Base-by-base conservation (phyloP, 1,140 invertebrate genomes). In the Papilio helenus region DNA sequence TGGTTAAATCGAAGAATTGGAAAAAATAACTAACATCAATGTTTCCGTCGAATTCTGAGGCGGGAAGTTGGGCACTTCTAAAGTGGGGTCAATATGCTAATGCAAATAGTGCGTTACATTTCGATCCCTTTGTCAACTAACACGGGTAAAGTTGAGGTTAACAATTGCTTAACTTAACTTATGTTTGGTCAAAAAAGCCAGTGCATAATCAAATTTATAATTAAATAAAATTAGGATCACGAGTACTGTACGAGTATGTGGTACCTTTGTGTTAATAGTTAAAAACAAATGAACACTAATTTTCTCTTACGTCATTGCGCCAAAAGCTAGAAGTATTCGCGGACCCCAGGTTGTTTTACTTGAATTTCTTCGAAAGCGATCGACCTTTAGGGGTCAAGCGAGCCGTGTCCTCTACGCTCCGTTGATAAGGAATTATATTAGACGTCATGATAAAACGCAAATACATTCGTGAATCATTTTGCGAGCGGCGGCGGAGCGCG, bases 381-480 rank as follows among this genome's bases (percentile, higher is more conserved):
- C 26, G 61, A 68, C 61, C 61, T 68, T 68, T 68, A 68, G 14
- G 23, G 61, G 61, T 68, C 61, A 68, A 29, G 12, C 61, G 61
- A 68, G 61, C 61, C 61, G 61, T 68, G 61, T 68, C 61, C 26
- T 68, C 23, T 29, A 68, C 61, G 61, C 23, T 29, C 61, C 61
- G 61, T 3, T 68, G 26, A 68, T 68, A 68, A 29, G 23, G 26
- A 68, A 68, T 29, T 29, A 68, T 68, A 68, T 68, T 68, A 12
- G 10, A 68, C 23, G 23, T 29, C 61, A 5, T 68, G 61, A 29
- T 29, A 68, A 68, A 68, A 44, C 34, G 7, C n/a, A 72, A 72
- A 68, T 29, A 34, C 23, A 29, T 61, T 68, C 61, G 61, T 68
- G 61, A 68, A 68, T 68, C 61, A 68, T 29, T 68, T 68, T 29